Evolutionary conservation across 2,113 vertebrate genomes (phyloP).

Genomic region (Apodemus speciosus): DNA sequence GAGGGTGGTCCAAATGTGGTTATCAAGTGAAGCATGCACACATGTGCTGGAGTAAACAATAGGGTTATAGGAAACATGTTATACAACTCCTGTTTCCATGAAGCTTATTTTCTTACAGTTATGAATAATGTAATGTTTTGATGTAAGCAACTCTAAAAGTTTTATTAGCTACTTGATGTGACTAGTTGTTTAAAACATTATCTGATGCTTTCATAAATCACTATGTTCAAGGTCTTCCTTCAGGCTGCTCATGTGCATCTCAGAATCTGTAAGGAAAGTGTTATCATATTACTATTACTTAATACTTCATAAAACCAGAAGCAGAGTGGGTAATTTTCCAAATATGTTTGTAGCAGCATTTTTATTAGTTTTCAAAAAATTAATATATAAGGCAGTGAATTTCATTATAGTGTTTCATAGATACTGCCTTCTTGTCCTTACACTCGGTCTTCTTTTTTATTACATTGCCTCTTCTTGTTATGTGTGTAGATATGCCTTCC

Average conservation of each 20-base stretch:
- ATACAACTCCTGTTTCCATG: not conserved
- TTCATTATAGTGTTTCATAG: not conserved
- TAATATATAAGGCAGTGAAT: not conserved
- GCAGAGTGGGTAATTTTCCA: not conserved
- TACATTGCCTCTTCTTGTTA: not conserved
- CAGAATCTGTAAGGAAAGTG: not conserved
- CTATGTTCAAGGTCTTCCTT: not conserved
- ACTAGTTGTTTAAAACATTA: slow-evolving; percentile 11
- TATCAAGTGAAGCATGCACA: rapidly evolving
- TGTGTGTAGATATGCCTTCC: not conserved
- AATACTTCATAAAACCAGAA: not conserved
- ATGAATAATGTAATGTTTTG: not conserved
- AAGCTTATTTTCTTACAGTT: not conserved
- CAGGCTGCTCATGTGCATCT: not conserved
- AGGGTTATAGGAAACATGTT: not conserved
- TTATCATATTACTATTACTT: not conserved
- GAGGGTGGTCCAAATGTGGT: not conserved
- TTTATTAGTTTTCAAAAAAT: not conserved
- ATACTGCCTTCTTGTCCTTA: not conserved
- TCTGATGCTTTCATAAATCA: not conserved
- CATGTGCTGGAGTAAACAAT: no score
- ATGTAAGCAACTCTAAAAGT: not conserved
- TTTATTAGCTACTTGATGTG: not conserved
- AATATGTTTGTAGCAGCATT: not conserved
- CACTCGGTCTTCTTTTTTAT: not conserved